Evolutionary conservation across 2,113 vertebrate genomes (phyloP).

Genomic region (Hemibagrus wyckioides): DNA sequence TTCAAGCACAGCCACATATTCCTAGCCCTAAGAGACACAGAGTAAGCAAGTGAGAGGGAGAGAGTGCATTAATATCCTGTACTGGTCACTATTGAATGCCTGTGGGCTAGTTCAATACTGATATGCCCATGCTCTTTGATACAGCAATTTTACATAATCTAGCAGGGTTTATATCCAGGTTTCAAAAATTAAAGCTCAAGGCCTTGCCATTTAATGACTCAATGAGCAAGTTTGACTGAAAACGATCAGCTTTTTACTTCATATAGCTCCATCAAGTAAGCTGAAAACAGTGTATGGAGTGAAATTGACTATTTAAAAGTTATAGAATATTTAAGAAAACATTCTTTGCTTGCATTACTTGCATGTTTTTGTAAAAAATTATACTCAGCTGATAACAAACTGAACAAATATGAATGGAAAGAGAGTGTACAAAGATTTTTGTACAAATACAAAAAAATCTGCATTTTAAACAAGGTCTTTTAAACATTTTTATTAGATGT

Average conservation of each 20-base stretch:
- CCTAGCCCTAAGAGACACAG: slow-evolving; percentile 24
- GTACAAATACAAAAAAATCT: too few species aligned
- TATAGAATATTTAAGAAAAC: not conserved
- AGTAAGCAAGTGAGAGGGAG: not conserved
- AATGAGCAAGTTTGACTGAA: not conserved
- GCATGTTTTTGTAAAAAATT: not conserved
- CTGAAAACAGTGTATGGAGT: not conserved
- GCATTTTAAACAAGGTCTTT: too few species aligned
- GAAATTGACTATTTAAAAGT: not conserved
- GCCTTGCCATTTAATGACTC: not conserved
- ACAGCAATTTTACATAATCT: slow-evolving; percentile 17
- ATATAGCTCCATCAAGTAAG: not conserved
- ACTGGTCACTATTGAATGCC: not conserved
- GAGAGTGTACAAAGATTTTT: not conserved
- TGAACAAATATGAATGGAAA: not conserved
- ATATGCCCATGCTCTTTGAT: slow-evolving; percentile 39
- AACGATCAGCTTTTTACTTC: not conserved
- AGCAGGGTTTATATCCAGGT: slow-evolving; percentile 18
- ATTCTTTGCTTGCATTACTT: not conserved
- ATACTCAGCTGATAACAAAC: not conserved
- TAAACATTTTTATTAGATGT: too few species aligned
- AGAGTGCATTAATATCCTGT: slow-evolving; percentile 10
- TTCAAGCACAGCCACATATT: slow-evolving; percentile 50
- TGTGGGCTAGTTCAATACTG: not conserved
- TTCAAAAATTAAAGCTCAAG: not conserved